Evolutionary conservation across 2,888 invertebrate genomes (phyloP).

Genomic region (Priocnemis perturbator): DNA sequence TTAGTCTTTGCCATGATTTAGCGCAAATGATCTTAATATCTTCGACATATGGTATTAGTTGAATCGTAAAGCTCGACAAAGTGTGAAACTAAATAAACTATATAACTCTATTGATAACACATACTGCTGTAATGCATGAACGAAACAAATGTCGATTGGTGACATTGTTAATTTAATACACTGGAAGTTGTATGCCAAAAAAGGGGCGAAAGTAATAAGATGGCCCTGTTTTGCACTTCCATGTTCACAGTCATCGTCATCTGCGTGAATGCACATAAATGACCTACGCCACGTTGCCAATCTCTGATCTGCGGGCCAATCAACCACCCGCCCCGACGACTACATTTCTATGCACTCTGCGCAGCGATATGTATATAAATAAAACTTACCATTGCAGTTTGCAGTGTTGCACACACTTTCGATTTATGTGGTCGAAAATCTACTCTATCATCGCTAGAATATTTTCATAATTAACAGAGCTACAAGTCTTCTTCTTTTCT

Average conservation of each 20-base stretch:
- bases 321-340: conserved; percentile 72
- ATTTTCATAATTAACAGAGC: conserved; percentile 50
- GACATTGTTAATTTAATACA: neutral
- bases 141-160: too few species aligned
- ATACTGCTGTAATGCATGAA: too few species aligned
- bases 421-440: conserved; percentile 49
- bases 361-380: conserved; percentile 72
- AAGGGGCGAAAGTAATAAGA: conserved; percentile 51
- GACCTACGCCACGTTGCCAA: conserved; percentile 73
- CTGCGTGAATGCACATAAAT: conserved; percentile 74
- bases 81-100: too few species aligned
- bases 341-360: conserved; percentile 73
- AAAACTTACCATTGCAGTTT: conserved; percentile 61
- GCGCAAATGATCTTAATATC: too few species aligned
- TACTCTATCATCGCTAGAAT: conserved; percentile 49
- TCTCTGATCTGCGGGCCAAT: conserved; percentile 70
- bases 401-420: conserved; percentile 54
- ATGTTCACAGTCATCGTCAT: conserved; percentile 75
- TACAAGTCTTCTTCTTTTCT: conserved; percentile 37
- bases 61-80: too few species aligned
- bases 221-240: conserved; percentile 70
- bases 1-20: too few species aligned
- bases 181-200: conserved; percentile 39
- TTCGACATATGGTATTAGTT: too few species aligned
- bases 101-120: too few species aligned